Conservation (phyloP, 2,797 vertebrate species). For the Phalanger gymnotis region DNA sequence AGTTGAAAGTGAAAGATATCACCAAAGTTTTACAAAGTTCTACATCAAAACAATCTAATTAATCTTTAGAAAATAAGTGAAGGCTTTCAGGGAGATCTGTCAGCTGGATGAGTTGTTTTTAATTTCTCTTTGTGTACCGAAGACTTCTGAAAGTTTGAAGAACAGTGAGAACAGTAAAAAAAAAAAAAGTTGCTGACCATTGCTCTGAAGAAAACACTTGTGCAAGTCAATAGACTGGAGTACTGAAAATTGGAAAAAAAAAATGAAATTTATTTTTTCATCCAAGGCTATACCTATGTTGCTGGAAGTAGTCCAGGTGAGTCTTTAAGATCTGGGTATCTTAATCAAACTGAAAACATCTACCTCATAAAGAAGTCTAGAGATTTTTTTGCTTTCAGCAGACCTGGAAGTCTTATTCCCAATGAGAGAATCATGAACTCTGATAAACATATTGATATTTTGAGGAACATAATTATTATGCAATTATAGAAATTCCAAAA, state of each 20-base stretch:
- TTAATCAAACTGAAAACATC: neutral
- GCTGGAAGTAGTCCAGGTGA: neutral
- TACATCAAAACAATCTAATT: neutral
- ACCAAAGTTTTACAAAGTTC: neutral
- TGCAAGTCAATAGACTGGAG: neutral
- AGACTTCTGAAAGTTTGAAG: neutral
- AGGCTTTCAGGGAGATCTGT: neutral
- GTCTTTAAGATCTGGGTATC: neutral
- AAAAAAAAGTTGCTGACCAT: neutral
- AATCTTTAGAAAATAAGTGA: neutral
- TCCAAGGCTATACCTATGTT: neutral
- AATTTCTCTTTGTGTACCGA: neutral
- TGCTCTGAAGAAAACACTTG: neutral
- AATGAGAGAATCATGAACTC: neutral
- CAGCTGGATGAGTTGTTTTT: neutral
- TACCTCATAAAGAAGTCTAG: neutral
- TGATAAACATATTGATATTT: neutral
- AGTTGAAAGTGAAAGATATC: neutral
- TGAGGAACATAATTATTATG: neutral
- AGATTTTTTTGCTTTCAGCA: neutral
- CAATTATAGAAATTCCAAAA: neutral
- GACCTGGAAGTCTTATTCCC: neutral
- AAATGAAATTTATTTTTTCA: neutral
- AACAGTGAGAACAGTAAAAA: neutral
- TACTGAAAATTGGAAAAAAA: neutral